A percentile compares a stretch with the other conserved stretches of the same genome.
These are phyloP conservation scores for Heterodera filipjevi DNA, from an alignment of 2,888 invertebrate species.

Conservation along the genomic window DNA sequence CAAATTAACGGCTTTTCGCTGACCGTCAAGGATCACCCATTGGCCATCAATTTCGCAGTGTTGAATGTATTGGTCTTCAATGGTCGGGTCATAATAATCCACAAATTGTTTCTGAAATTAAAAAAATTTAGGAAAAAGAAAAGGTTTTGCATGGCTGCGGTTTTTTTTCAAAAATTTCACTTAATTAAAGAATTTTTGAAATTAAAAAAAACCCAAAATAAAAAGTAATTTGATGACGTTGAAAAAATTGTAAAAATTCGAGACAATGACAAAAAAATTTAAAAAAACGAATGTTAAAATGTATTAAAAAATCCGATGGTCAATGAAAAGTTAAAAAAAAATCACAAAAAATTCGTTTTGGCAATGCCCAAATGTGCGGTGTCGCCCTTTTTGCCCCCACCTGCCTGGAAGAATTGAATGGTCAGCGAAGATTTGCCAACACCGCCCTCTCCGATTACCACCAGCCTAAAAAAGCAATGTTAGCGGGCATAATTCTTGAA, in stretches of 20 bases:
- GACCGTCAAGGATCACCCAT: constrained; percentile 70
- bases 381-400: background rate
- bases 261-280: background rate
- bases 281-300: too few species aligned
- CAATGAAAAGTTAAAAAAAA: too few species aligned
- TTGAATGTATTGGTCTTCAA: constrained; percentile 91
- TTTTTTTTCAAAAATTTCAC: too few species aligned
- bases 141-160: background rate
- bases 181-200: too few species aligned
- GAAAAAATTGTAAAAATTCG: too few species aligned
- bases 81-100: constrained; percentile 92
- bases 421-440: constrained; percentile 94
- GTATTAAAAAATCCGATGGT: too few species aligned
- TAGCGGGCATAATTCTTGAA: too few species aligned
- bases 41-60: constrained; percentile 90
- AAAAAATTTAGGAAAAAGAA: background rate
- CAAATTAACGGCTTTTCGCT: constrained; percentile 18
- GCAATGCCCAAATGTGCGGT: too few species aligned
- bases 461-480: constrained; percentile 51
- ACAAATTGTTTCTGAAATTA: constrained; percentile 78
- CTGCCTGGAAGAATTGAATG: constrained; percentile 88
- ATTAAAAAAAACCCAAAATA: too few species aligned
- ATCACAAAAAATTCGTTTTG: too few species aligned
- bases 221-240: too few species aligned
- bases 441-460: constrained; percentile 75